phyloP scores from a whole-genome alignment of 2,797 vertebrate genomes.

The Platalea minor region DNA sequence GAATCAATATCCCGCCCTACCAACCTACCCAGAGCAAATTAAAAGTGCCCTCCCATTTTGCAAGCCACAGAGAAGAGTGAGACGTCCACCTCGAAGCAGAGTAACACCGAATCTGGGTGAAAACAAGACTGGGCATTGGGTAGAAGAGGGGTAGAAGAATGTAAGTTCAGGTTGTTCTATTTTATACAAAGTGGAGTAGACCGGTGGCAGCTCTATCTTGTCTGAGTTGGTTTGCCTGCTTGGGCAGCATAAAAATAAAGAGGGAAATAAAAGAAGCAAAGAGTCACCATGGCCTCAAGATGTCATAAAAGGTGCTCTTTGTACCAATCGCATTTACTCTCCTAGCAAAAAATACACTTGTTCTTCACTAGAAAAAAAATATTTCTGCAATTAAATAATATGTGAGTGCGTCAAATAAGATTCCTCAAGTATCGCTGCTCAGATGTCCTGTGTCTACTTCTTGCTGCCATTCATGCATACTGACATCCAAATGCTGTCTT shows the following conservation, averaged over 20 bases:
- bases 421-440: neutral
- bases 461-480: neutral
- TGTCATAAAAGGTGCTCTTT: neutral
- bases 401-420: neutral
- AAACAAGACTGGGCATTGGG: neutral
- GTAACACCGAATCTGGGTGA: neutral
- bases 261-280: neutral
- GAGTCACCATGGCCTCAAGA: neutral
- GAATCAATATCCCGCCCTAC: neutral
- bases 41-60: neutral
- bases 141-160: neutral
- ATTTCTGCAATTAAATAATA: neutral
- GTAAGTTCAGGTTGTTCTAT: neutral
- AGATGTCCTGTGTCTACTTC: neutral
- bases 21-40: neutral
- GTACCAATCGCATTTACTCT: neutral
- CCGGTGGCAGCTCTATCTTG: neutral
- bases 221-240: neutral
- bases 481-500: neutral
- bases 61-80: neutral
- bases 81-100: neutral
- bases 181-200: neutral
- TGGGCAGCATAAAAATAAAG: neutral
- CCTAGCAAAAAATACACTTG: neutral
- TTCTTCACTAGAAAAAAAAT: neutral